These are phyloP conservation scores for Gastrophysa polygoni DNA, from an alignment of 2,888 invertebrate species.

Conservation along the genomic window DNA sequence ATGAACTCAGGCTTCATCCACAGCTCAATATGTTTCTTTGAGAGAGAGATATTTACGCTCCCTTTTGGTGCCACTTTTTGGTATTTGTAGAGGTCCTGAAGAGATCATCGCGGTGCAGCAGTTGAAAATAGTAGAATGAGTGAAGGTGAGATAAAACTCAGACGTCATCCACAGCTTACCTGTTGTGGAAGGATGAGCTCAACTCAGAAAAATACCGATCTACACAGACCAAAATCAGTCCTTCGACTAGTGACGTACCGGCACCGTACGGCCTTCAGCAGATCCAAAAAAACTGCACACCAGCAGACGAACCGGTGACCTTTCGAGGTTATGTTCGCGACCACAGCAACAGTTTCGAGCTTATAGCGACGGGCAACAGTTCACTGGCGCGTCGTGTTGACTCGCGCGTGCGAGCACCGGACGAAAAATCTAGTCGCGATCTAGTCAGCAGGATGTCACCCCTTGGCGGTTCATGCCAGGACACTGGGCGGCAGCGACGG, in stretches of 20 bases:
- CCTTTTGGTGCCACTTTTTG: too few species aligned
- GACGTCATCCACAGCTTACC: constrained; percentile 42
- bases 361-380: constrained; percentile 32
- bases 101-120: too few species aligned
- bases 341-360: too few species aligned
- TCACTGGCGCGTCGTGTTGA: constrained; percentile 30
- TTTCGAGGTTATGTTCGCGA: constrained; percentile 33
- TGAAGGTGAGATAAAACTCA: neutral
- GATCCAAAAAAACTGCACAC: too few species aligned
- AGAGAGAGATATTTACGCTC: too few species aligned
- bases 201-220: constrained; percentile 29
- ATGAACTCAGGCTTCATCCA: too few species aligned
- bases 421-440: too few species aligned
- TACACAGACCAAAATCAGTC: constrained; percentile 41
- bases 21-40: too few species aligned
- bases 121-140: too few species aligned
- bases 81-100: too few species aligned
- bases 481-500: constrained; percentile 50
- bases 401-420: too few species aligned
- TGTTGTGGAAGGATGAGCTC: constrained; percentile 47
- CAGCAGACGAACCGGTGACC: constrained; percentile 8
- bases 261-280: too few species aligned
- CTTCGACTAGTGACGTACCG: constrained; percentile 43
- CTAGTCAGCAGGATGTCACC: constrained; percentile 33
- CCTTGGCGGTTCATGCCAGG: constrained; percentile 52